These are phyloP conservation scores for Epinephelus lanceolatus DNA, from an alignment of 2,113 vertebrate species.

Conservation along the genomic window DNA sequence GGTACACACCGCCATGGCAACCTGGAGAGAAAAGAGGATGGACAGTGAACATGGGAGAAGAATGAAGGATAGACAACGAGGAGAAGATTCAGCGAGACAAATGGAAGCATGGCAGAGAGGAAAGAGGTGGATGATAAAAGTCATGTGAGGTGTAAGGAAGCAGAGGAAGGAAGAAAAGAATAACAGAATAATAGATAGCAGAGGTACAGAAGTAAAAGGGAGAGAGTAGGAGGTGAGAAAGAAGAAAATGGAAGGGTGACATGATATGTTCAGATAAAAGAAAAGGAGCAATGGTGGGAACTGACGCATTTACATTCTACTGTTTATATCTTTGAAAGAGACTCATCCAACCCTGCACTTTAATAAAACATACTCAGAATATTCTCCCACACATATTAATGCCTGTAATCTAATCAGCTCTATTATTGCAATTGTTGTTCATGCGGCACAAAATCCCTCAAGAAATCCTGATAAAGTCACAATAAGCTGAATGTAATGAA, in stretches of 20 bases:
- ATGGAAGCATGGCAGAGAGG: neutral
- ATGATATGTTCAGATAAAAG: neutral
- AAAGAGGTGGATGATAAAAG: neutral
- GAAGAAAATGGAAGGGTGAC: neutral
- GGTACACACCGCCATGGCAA: slow-evolving; percentile 88
- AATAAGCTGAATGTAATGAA: slow-evolving; percentile 35
- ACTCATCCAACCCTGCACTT: slow-evolving; percentile 12
- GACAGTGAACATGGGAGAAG: neutral
- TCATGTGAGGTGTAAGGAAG: neutral
- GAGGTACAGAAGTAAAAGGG: neutral
- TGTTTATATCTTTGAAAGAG: neutral
- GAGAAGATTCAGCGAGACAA: neutral
- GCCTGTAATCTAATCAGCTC: slow-evolving; percentile 24
- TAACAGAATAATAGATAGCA: neutral
- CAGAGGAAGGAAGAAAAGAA: neutral
- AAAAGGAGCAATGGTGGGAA: neutral
- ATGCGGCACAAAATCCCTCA: neutral
- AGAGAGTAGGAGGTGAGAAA: neutral
- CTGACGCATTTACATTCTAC: neutral
- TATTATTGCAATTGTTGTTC: slow-evolving; percentile 30
- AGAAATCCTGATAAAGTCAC: slow-evolving; percentile 30
- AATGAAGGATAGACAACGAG: too few species aligned
- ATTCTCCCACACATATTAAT: slow-evolving; percentile 31
- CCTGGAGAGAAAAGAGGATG: slow-evolving; percentile 65
- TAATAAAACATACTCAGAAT: neutral